Evolutionary conservation across 2,888 invertebrate species (phyloP), one percentile per base, ranked within the genome.

Genomic region (Cephonodes hylas): DNA sequence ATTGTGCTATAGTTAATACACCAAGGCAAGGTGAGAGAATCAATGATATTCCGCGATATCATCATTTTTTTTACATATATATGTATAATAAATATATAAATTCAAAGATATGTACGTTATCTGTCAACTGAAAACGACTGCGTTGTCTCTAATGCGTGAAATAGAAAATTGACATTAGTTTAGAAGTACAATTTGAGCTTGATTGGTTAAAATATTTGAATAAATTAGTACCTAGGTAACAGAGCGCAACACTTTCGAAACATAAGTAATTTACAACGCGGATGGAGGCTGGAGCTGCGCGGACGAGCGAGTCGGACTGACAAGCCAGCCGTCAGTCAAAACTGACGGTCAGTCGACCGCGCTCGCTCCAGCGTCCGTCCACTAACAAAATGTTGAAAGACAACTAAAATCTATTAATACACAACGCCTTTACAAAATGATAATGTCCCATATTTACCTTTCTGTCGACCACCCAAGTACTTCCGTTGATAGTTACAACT

Each of bases 1-100:
- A 90, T 92, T 90, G 92, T 92, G 91, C 92, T 91, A 90, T 85
- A 78, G 79, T 84, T 74, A 86, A 86, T 91, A 91, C 92, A 91
- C 91, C 87, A 91, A 92, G 93, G 91, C 92, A 89, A 88, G 88
- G 89, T 89, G 89, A 80, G 71, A 71, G 31, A 87, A 85, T 80
- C 72, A 75, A 82, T 80, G 81, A 85, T 85, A 89, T 87, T 73
- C 73, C 82, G 83, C 78, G 81, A 77, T 79, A 84, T 76, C 65
- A 84, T 76, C 65, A 75, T 74, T 60, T 45, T n/a, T n/a, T 61
- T 60, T 60, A 64, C 59, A 69, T 82, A 84, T 81, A 80, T 58
- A 70, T 82, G 84, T 81, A 80, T 77, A 80, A 86, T 87, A 87
- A 82, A 89, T 88, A 88, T 80, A 84, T 79, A 83, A 76, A 82